Base-by-base conservation (phyloP, 2,797 vertebrate genomes). In the Labroides dimidiatus region DNA sequence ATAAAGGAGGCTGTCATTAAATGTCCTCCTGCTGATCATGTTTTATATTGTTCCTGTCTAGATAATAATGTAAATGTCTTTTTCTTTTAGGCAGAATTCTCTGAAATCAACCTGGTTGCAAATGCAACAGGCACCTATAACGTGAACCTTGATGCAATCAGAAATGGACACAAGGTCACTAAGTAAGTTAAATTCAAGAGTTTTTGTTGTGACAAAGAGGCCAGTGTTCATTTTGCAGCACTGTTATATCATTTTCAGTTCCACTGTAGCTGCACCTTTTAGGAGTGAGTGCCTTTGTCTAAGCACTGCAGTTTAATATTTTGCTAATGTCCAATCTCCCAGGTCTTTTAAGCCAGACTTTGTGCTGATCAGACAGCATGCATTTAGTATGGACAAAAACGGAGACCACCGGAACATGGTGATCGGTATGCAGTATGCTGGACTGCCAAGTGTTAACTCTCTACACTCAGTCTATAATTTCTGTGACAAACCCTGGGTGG, bases 401-500 rank as follows among this genome's bases (percentile, higher is more conserved):
- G 96, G 96, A 77, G 96, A 97, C 85, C 96, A 96, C 88, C 92
- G 96, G 30, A 96, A 95, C 90, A 90, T 97, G 50, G 95, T 97
- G 75, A 97, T 97, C 9, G 96, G 96, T 13, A 84, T 97, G 85
- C 96, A 97, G 86, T 97, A 97, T 14, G 96, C 96, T 1, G 96
- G 96, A 3, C 89, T 97, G 57, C 95, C 95, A 45, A 95, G 95
- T 48, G 92, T 96, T 59, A 97, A 97, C 93, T 95, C 96, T 47
- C 78, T 97, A 78, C 96, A 96, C 87, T 96, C 96, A 4, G 93
- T 97, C 72, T 97, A 97, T 92, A 97, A 97, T 91, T 97, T 97
- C 90, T 97, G 96, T 77, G 96, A 97, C 92, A 97, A 97, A 85
- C 96, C 96, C 30, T 97, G 96, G 96, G 95, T 97, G 95, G 96